Conservation (phyloP, 2,797 vertebrate genomes). For the Avahi laniger region DNA sequence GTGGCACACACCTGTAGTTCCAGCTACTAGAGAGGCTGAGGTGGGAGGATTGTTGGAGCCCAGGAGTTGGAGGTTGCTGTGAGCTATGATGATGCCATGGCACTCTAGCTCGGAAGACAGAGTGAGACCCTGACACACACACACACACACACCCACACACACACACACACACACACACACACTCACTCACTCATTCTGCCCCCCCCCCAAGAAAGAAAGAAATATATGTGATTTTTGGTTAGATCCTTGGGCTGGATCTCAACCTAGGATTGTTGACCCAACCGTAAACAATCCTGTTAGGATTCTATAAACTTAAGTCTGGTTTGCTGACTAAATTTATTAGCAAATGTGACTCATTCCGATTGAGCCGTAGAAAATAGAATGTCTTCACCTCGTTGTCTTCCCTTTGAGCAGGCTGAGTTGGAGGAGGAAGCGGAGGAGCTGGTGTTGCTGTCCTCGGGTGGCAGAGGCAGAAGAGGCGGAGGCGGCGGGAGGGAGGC, state of each 20-base stretch:
- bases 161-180: too few relatives aligned
- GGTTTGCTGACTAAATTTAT: neutral
- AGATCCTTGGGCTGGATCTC: neutral
- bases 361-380: constrained; percentile 37
- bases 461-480: neutral
- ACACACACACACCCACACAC: too few relatives aligned
- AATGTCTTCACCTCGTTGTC: neutral
- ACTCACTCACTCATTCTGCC: too few relatives aligned
- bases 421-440: neutral
- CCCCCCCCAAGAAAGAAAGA: too few relatives aligned
- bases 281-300: neutral
- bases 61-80: neutral
- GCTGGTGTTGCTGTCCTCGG: neutral
- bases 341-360: constrained; percentile 9
- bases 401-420: neutral
- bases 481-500: neutral
- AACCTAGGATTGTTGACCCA: neutral
- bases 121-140: neutral
- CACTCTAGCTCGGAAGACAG: neutral
- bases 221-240: neutral
- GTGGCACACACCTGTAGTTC: too few relatives aligned
- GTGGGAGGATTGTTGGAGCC: too few relatives aligned
- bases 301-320: neutral
- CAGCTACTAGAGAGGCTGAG: too few relatives aligned
- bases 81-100: neutral